phyloP scores from a whole-genome alignment of 2,888 invertebrate species.

The Limnephilus lunatus region DNA sequence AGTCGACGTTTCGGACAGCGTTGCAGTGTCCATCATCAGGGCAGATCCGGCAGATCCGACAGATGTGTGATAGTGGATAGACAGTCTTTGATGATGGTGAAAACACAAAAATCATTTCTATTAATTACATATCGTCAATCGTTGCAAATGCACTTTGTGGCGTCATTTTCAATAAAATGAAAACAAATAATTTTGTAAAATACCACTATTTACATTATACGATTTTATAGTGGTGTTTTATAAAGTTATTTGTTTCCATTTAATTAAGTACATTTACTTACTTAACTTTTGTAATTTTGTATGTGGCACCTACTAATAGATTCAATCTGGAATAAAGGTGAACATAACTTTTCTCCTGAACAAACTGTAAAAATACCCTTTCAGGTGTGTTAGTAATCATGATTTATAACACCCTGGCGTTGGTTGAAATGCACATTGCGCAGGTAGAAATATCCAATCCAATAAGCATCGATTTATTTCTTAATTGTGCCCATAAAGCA shows the following conservation, averaged over 20 bases:
- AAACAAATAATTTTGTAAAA: too few relatives aligned
- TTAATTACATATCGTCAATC: too few relatives aligned
- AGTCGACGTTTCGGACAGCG: too few relatives aligned
- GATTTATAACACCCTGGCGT: neutral
- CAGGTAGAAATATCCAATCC: slow-evolving; percentile 4
- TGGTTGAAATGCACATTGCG: neutral
- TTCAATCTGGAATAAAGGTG: neutral
- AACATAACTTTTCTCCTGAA: neutral
- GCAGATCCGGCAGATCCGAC: too few relatives aligned
- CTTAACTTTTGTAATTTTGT: too few relatives aligned
- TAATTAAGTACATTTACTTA: neutral
- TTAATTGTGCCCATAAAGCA: slow-evolving; percentile 62
- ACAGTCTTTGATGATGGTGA: neutral
- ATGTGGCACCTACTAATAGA: neutral
- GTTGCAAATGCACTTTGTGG: too few relatives aligned
- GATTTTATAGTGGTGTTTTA: too few relatives aligned
- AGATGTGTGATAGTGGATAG: too few relatives aligned
- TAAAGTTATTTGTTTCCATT: too few relatives aligned
- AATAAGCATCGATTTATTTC: slow-evolving; percentile 59
- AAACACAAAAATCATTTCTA: neutral
- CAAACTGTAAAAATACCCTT: neutral
- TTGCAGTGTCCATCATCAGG: too few relatives aligned
- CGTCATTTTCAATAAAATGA: too few relatives aligned
- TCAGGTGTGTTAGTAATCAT: neutral
- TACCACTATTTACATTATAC: too few relatives aligned